Evolutionary conservation across 2,113 vertebrate genomes (phyloP).

Genomic region (Cebus imitator): DNA sequence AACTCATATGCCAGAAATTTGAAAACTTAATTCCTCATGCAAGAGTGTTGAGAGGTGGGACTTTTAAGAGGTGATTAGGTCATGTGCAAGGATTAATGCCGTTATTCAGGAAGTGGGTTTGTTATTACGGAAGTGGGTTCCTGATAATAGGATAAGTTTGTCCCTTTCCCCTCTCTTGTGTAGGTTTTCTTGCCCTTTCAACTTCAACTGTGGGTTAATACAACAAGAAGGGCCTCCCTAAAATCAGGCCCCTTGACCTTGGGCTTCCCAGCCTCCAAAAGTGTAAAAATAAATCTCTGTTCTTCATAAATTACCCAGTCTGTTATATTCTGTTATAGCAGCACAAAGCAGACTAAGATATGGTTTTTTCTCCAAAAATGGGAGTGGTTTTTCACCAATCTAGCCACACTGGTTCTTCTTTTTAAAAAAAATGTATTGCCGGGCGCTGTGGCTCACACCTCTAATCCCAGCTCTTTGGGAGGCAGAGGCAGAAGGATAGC

Average conservation of each 20-base stretch:
- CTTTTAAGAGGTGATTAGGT: not conserved
- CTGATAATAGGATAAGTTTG: not conserved
- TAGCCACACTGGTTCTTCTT: not conserved
- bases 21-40: not conserved
- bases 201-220: not conserved
- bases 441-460: no score
- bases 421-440: not conserved
- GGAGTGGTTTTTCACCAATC: not conserved
- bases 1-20: not conserved
- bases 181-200: not conserved
- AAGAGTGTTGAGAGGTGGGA: not conserved
- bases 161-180: not conserved
- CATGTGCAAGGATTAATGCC: not conserved
- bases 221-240: not conserved
- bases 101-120: no score
- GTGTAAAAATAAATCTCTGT: not conserved
- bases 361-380: conserved; percentile 37
- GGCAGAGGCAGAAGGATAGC: no score
- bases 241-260: not conserved
- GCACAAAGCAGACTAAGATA: not conserved
- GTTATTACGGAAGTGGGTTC: not conserved
- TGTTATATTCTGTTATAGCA: not conserved
- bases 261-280: not conserved
- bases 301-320: not conserved
- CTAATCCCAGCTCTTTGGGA: no score